phyloP scores from a whole-genome alignment of 2,113 vertebrate species.

The Pao palembangensis region DNA sequence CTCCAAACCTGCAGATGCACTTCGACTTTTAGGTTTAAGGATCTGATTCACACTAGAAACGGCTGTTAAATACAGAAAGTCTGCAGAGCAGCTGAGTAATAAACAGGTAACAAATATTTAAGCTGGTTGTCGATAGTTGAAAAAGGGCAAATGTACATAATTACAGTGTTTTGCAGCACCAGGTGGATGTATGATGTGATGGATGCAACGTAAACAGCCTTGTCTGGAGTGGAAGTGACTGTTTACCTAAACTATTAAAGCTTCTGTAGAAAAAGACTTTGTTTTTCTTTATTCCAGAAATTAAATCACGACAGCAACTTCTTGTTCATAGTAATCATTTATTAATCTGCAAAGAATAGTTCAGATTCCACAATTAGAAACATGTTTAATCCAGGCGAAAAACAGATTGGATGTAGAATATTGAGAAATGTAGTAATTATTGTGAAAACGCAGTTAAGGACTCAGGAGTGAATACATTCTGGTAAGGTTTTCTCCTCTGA shows the following conservation, averaged over 20 bases:
- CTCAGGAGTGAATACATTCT: background rate
- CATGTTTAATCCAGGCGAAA: background rate
- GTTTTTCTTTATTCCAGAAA: slow-evolving; percentile 39
- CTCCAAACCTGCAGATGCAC: slow-evolving; percentile 67
- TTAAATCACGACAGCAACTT: slow-evolving; percentile 34
- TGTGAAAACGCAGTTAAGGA: too few species aligned
- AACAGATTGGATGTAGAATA: too few species aligned
- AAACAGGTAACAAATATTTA: slow-evolving; percentile 8
- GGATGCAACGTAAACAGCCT: too few species aligned
- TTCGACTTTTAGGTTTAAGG: slow-evolving; percentile 44
- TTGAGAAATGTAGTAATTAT: too few species aligned
- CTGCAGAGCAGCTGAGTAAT: slow-evolving; percentile 7
- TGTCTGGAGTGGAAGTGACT: slow-evolving; percentile 17
- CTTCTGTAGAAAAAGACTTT: slow-evolving; percentile 67
- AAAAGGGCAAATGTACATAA: slow-evolving; percentile 42
- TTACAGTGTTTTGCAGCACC: slow-evolving; percentile 27
- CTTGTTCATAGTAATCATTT: slow-evolving; percentile 34
- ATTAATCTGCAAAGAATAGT: slow-evolving; percentile 25
- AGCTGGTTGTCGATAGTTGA: slow-evolving; percentile 19
- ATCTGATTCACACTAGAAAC: slow-evolving; percentile 29
- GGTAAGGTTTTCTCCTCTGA: too few species aligned
- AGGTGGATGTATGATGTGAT: slow-evolving; percentile 13
- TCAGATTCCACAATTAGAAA: slow-evolving; percentile 5
- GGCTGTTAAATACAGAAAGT: slow-evolving; percentile 28
- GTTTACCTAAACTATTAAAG: slow-evolving; percentile 63